Percentiles rank a stretch among this genome's conserved stretches.
Conservation (phyloP, 1,140 invertebrate species). For the Penaeus chinensis region DNA sequence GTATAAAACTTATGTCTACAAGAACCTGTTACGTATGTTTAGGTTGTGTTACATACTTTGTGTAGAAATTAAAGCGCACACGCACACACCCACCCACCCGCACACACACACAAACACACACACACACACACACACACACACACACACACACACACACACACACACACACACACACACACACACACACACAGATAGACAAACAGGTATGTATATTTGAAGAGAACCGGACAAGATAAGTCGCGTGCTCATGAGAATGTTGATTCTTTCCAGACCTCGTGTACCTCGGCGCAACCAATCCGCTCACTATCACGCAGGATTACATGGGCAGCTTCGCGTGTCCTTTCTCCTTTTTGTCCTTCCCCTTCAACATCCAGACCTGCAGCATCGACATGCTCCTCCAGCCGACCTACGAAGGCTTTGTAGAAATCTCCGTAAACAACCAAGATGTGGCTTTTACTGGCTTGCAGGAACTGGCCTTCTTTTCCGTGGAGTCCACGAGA, state of each 20-base stretch:
- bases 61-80: no score
- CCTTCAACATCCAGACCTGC: constrained; percentile 10
- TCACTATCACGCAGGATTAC: constrained; percentile 10
- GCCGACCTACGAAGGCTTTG: background rate
- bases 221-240: background rate
- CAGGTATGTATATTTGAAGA: background rate
- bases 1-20: background rate
- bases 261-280: constrained; percentile 2
- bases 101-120: no score
- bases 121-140: no score
- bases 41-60: background rate
- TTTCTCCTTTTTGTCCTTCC: background rate
- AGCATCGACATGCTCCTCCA: background rate
- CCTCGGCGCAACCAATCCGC: background rate
- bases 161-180: no score
- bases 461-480: constrained; percentile 15
- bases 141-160: no score
- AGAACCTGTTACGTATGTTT: background rate
- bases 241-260: background rate
- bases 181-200: background rate
- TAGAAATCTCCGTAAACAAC: background rate
- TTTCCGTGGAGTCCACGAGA: background rate
- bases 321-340: constrained; percentile 29
- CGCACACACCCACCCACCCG: no score
- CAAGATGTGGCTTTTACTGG: constrained; percentile 10